Base-by-base conservation (phyloP, 2,797 vertebrate genomes). In the Syngnathus acus region DNA sequence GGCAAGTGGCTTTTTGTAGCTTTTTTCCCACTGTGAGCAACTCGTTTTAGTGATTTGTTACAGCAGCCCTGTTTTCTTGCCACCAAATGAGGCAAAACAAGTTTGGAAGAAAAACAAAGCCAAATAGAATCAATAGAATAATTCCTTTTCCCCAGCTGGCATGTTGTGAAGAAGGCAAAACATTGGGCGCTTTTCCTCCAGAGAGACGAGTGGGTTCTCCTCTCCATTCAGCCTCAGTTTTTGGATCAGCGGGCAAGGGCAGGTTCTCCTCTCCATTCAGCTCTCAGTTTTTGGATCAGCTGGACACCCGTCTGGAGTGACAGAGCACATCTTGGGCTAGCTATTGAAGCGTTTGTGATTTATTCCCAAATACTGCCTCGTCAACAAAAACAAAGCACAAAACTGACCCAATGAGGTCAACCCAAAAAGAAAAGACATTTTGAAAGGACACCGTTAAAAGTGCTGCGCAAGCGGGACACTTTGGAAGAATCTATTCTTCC, bases 261-360 rank as follows among this genome's bases (percentile, higher is more conserved):
- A 66, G 59, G 23, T 64, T 78, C 75, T 69, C 78, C 76, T 78
- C 75, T 71, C 66, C 74, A 75, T 84, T 68, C 65, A 62, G 66
- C 75, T 79, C 72, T 21, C 38, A 71, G 75, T 78, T 86, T 87
- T 91, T 91, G 83, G 88, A 90, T 90, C 87, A 88, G 83, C 82
- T 77, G 75, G 72, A 76, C 77, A 70, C 85, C 83, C 75, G 17
- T 14, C 72, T 32, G 26, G 26, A 66, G 79, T 84, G 85, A 85
- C 82, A 57, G 85, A 88, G 83, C 82, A 78, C 80, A 76, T 86
- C 87, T 78, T 80, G 78, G 85, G 85, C 88, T 84, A 89, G 82
- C 79, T 89, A 91, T 89, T 86, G 87, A 91, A 86, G 87, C 74
- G 76, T 82, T 84, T 90, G 90, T 90, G 89, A 91, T 91, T 88